Evolutionary conservation across 2,113 vertebrate species (phyloP).

Genomic region (Orcinus orca): DNA sequence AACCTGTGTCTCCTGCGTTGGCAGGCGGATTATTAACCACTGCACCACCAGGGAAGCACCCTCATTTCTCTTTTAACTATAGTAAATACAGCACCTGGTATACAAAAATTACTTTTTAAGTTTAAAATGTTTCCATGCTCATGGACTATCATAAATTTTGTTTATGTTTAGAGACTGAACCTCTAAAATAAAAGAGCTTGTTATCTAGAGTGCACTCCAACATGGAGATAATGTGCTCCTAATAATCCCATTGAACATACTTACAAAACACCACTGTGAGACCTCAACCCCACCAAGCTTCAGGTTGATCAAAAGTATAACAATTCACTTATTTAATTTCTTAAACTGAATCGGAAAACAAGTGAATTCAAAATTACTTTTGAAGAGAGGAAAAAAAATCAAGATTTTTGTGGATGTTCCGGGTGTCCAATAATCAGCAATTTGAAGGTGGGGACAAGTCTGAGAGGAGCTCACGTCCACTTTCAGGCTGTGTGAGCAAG

Average conservation of each 20-base stretch:
- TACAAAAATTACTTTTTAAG: background rate
- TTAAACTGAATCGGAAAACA: background rate
- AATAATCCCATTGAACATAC: background rate
- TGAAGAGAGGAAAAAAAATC: background rate
- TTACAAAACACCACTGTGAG: background rate
- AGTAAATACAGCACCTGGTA: background rate
- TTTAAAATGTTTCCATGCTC: background rate
- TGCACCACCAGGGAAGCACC: no score
- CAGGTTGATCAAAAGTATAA: background rate
- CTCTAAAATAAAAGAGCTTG: background rate
- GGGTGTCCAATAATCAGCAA: background rate
- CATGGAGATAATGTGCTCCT: background rate
- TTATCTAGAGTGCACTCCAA: background rate
- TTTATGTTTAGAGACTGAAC: background rate
- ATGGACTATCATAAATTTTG: background rate
- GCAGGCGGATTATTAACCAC: no score
- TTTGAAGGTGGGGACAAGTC: background rate
- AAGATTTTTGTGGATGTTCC: background rate
- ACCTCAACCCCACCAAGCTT: background rate
- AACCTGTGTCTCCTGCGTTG: no score
- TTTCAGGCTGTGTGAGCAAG: background rate
- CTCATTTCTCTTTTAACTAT: background rate
- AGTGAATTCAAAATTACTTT: background rate
- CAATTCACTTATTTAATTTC: background rate
- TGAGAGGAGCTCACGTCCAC: background rate